Conservation (phyloP, 2,797 vertebrate genomes). For the Sciurus vulgaris region DNA sequence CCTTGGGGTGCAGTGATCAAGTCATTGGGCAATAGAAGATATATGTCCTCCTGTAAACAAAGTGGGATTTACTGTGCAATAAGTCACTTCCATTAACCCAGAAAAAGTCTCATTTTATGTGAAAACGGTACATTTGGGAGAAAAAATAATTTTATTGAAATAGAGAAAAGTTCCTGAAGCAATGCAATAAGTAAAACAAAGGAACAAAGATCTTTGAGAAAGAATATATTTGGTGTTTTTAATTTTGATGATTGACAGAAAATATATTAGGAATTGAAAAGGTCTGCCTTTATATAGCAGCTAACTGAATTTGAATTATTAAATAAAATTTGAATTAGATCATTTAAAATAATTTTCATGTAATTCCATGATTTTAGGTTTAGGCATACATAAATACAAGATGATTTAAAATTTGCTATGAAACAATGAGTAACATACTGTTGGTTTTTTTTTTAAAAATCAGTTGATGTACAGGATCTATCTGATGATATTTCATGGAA, state of each 20-base stretch:
- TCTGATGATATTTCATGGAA: background rate
- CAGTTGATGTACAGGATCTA: background rate
- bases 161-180: background rate
- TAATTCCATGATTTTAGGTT: background rate
- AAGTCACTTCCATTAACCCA: background rate
- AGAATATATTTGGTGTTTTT: background rate
- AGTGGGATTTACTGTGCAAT: conserved; percentile 5
- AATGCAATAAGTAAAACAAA: background rate
- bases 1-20: conserved; percentile 50
- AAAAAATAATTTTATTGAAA: background rate
- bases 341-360: background rate
- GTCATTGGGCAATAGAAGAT: conserved; percentile 72
- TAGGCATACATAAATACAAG: background rate
- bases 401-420: background rate
- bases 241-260: background rate
- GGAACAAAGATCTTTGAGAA: background rate
- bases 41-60: conserved; percentile 58
- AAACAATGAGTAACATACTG: background rate
- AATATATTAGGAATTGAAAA: background rate
- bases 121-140: background rate
- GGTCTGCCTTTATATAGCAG: background rate
- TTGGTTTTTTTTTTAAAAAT: background rate
- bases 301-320: background rate
- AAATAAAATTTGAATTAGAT: background rate
- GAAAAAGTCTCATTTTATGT: background rate